A percentile compares a stretch with the other conserved stretches of the same genome.
phyloP scores from a whole-genome alignment of 1,140 invertebrate genomes.

The Ips nitidus region DNA sequence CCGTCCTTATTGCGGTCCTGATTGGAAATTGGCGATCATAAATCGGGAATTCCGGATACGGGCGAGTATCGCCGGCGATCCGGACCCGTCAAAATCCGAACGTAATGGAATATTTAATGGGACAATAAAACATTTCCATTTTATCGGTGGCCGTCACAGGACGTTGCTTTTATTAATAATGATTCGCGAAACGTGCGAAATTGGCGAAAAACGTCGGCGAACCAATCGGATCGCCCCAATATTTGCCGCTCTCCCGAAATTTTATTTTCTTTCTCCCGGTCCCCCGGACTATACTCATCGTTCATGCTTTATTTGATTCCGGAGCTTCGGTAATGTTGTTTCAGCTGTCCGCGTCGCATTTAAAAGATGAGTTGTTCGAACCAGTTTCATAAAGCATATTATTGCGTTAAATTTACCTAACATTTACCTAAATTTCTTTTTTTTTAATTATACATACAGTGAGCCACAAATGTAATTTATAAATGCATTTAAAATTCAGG shows the following conservation, averaged over 20 bases:
- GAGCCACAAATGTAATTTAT: no score
- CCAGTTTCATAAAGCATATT: no score
- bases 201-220: slow-evolving; percentile 17
- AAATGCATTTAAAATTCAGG: no score
- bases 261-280: no score
- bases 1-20: neutral
- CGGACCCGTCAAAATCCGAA: slow-evolving; percentile 22
- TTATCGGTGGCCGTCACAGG: slow-evolving; percentile 26
- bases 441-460: no score
- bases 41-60: slow-evolving; percentile 10
- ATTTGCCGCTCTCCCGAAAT: neutral
- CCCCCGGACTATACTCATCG: no score
- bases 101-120: slow-evolving; percentile 36
- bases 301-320: no score
- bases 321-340: no score
- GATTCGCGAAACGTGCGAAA: slow-evolving; percentile 38
- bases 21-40: slow-evolving; percentile 5
- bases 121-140: slow-evolving; percentile 34
- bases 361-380: no score
- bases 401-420: no score
- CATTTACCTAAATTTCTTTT: no score
- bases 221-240: neutral
- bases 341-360: no score
- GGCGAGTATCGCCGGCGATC: slow-evolving; percentile 19
- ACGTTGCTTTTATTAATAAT: slow-evolving; percentile 24